Evolutionary conservation across 2,113 vertebrate genomes (phyloP).

Genomic region (Laterallus jamaicensis): DNA sequence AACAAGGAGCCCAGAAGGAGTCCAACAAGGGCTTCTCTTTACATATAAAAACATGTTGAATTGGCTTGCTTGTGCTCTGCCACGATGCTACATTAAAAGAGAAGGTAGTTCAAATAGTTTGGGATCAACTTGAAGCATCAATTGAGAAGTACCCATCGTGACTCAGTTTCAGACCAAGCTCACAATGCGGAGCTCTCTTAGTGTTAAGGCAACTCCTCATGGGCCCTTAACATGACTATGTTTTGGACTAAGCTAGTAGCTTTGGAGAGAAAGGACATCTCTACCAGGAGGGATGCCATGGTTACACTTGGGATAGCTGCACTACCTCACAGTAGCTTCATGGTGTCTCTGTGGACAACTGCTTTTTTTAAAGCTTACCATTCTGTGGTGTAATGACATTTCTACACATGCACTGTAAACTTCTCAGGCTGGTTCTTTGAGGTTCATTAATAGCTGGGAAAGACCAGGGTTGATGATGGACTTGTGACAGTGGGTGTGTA

Average conservation of each 20-base stretch:
- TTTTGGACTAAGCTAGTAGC: not conserved
- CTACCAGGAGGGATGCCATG: not conserved
- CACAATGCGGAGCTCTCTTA: not conserved
- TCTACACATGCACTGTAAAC: not conserved
- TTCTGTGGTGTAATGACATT: not conserved
- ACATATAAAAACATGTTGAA: not conserved
- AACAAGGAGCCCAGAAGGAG: not conserved
- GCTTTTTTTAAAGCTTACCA: not conserved
- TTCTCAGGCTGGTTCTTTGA: not conserved
- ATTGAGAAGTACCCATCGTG: not conserved
- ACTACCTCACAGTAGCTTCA: not conserved
- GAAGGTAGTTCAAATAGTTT: not conserved
- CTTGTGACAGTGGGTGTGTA: not conserved
- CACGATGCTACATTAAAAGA: not conserved
- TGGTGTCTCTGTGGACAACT: accelerated
- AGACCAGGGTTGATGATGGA: not conserved
- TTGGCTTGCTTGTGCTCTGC: not conserved
- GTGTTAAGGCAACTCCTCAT: not conserved
- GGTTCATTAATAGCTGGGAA: not conserved
- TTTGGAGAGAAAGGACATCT: not conserved
- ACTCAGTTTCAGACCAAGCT: not conserved
- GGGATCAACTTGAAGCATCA: not conserved
- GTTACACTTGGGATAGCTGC: not conserved
- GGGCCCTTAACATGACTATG: not conserved
- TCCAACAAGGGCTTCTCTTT: not conserved